A percentile compares a stretch with the other conserved stretches of the same genome.
Conservation (phyloP, 2,888 invertebrate species). For the Melinopterus prodromus region DNA sequence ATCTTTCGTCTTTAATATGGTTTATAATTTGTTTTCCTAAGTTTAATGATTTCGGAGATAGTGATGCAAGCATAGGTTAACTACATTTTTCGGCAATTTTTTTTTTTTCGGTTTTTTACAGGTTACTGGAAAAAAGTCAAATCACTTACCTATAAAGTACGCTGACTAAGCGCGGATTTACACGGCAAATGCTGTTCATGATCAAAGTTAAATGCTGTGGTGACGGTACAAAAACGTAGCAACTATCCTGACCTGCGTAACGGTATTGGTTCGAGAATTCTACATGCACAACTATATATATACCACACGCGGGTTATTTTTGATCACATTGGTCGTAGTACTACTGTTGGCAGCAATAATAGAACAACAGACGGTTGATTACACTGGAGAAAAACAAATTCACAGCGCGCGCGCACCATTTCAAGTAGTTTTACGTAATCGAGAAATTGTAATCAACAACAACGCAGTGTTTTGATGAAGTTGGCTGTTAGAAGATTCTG, state of each 20-base stretch:
- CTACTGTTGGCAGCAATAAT: neutral
- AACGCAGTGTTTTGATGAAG: neutral
- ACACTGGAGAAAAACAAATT: neutral
- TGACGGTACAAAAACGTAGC: neutral
- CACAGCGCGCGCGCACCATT: neutral
- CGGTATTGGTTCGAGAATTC: neutral
- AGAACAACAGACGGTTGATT: neutral
- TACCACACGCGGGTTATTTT: neutral
- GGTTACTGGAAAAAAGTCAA: neutral
- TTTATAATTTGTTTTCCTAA: no score
- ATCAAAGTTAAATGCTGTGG: neutral
- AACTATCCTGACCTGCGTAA: neutral
- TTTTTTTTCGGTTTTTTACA: no score
- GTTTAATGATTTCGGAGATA: no score
- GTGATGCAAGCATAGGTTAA: no score
- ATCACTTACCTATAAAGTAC: slow-evolving; percentile 32
- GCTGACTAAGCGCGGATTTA: slow-evolving; percentile 23
- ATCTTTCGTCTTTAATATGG: no score
- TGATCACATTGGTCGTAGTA: neutral
- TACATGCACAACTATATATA: neutral
- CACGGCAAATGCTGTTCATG: slow-evolving; percentile 33
- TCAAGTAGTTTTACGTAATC: neutral
- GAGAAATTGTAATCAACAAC: neutral
- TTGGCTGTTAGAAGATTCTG: neutral
- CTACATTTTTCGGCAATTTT: no score